These are phyloP conservation scores for Sinotaia quadrata DNA, from an alignment of 2,888 invertebrate genomes.

Conservation along the genomic window DNA sequence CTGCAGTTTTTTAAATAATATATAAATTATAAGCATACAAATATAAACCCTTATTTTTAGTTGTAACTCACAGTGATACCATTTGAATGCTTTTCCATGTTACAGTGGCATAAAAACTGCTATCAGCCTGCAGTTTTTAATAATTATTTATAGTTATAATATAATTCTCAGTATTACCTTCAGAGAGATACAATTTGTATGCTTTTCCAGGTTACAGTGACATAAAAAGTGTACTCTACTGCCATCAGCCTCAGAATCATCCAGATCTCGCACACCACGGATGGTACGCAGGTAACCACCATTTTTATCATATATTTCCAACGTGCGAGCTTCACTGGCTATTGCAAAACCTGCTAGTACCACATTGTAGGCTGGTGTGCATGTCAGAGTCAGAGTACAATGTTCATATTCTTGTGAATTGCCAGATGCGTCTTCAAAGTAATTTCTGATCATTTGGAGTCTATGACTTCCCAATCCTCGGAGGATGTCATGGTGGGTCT, in stretches of 20 bases:
- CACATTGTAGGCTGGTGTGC: conserved; percentile 1
- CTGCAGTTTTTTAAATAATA: too few species aligned
- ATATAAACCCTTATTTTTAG: too few species aligned
- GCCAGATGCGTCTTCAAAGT: background rate
- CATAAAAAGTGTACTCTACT: conserved; percentile 22
- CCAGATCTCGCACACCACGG: conserved; percentile 11
- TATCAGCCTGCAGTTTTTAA: too few species aligned
- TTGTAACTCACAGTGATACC: too few species aligned
- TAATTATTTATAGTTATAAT: too few species aligned
- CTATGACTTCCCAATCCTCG: background rate
- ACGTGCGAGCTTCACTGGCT: conserved; percentile 19
- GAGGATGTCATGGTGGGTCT: too few species aligned
- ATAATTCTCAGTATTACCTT: conserved; percentile 15
- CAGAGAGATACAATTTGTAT: background rate
- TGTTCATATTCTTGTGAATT: background rate
- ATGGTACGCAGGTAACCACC: conserved; percentile 22
- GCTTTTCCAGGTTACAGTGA: background rate
- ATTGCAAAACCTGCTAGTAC: background rate
- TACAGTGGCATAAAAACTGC: too few species aligned
- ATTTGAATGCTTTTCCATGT: too few species aligned
- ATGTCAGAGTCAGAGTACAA: conserved; percentile 11
- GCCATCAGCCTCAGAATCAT: conserved; percentile 23
- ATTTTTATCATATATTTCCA: conserved; percentile 17
- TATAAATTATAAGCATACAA: too few species aligned
- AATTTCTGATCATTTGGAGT: conserved; percentile 3